Evolutionary conservation across 2,113 vertebrate species (phyloP).

Genomic region (Oreochromis niloticus): DNA sequence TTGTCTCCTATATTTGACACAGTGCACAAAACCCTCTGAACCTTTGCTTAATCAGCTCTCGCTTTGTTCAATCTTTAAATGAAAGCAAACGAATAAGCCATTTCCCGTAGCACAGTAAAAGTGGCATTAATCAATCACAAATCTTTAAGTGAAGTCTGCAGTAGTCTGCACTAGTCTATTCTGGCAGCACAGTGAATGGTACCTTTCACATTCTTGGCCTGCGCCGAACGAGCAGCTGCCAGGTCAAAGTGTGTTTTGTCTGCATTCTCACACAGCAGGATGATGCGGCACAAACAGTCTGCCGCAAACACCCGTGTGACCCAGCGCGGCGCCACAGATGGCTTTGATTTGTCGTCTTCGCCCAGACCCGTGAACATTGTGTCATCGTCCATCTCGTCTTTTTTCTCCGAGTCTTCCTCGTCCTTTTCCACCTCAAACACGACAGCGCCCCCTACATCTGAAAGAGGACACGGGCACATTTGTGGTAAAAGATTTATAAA

Average conservation of each 20-base stretch:
- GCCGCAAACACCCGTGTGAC: slow-evolving; percentile 96
- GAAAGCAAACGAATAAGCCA: background rate
- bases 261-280: slow-evolving; percentile 88
- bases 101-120: background rate
- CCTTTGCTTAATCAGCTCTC: background rate
- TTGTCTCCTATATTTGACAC: background rate
- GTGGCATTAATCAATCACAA: background rate
- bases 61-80: background rate
- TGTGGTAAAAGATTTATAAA: background rate
- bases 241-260: slow-evolving; percentile 91
- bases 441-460: slow-evolving; percentile 83
- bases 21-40: background rate
- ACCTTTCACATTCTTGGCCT: slow-evolving; percentile 91
- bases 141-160: background rate
- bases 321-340: slow-evolving; percentile 95
- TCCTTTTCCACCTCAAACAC: slow-evolving; percentile 84
- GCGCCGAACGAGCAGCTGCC: slow-evolving; percentile 83
- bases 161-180: background rate
- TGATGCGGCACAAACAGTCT: slow-evolving; percentile 93
- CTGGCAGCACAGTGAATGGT: background rate
- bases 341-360: slow-evolving; percentile 92
- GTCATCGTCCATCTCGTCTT: slow-evolving; percentile 97
- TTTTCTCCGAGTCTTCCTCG: slow-evolving; percentile 90
- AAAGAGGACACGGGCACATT: background rate
- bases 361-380: slow-evolving; percentile 94